Evolutionary conservation across 2,797 vertebrate species (phyloP).

Genomic region (Diglossa cyanea): DNA sequence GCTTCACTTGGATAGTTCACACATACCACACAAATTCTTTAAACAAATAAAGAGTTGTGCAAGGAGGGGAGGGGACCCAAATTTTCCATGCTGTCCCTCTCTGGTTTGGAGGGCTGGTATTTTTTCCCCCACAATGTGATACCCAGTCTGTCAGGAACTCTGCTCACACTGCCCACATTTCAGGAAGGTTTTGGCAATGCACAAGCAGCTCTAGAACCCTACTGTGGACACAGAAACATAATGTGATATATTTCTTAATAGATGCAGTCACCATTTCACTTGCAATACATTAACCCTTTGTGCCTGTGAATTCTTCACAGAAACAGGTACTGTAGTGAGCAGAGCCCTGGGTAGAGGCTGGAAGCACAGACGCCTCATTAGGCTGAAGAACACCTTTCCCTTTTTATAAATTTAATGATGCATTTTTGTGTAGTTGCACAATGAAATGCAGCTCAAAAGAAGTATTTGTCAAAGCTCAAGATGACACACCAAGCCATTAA

Average conservation of each 20-base stretch:
- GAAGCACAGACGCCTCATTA: background rate
- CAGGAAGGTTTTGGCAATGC: background rate
- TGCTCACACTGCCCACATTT: background rate
- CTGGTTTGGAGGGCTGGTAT: background rate
- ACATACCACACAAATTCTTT: slow-evolving; percentile 27
- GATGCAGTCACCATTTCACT: background rate
- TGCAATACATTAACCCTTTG: background rate
- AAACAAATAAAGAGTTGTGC: slow-evolving; percentile 21
- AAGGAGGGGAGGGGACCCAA: background rate
- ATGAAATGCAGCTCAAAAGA: background rate
- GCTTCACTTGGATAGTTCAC: background rate
- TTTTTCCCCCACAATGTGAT: background rate
- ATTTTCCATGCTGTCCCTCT: background rate
- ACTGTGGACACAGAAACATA: background rate
- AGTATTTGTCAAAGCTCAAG: background rate
- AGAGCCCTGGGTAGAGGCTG: background rate
- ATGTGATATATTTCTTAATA: background rate
- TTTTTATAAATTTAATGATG: background rate
- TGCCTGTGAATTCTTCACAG: background rate
- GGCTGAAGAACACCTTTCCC: background rate
- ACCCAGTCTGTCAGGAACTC: background rate
- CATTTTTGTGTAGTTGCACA: background rate
- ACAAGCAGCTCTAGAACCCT: background rate
- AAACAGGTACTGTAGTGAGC: background rate
- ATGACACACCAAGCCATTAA: background rate